Base-by-base conservation (phyloP, 1,140 invertebrate species). In the Littorina saxatilis region DNA sequence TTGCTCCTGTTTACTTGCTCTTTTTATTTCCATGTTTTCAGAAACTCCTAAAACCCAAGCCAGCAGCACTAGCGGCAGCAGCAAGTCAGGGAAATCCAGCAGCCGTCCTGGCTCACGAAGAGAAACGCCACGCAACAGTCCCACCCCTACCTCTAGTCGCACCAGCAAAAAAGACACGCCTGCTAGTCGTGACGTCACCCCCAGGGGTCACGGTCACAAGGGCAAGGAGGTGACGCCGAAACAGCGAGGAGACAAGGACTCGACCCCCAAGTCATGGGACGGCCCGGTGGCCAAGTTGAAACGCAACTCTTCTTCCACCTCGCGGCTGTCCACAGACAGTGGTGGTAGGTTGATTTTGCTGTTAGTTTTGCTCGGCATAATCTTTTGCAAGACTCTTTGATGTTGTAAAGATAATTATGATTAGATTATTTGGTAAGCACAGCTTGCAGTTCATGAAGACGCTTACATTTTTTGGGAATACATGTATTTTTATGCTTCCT, bases 81-180 rank as follows among this genome's bases (percentile, higher is more conserved):
- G 52, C 37, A 66, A 55, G 39, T 63, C 52, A 11, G 15, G 61
- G 35, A 80, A 55, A 47, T 86, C 81, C 27, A 88, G 86, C 13
- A 88, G 85, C 81, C 75, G 82, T 39, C 80, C 84, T 20, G 84
- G 83, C 1, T 88, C 87, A 20, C 81, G 85, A 29, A 43, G 75
- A 72, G 85, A 85, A 27, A 91, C 88, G 83, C 90, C 90, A 13
- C 78, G 88, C 29, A 86, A 88, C 76, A 91, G 90, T 82, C 90
- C 90, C 43, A 78, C 88, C 9, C 87, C 87, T 20, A 74, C 78
- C n/a, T 61, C 76, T 37, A 66, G 35, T 39, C 76, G 76, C 1
- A 37, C 20, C 35, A 43, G 39, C 50, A 63, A 40, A 27, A 39
- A 43, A 39, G 32, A 78, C 13, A 13, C 15, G 23, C 15, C 55